Base-by-base conservation (phyloP, 2,888 invertebrate genomes). In the Chloromyia formosa region DNA sequence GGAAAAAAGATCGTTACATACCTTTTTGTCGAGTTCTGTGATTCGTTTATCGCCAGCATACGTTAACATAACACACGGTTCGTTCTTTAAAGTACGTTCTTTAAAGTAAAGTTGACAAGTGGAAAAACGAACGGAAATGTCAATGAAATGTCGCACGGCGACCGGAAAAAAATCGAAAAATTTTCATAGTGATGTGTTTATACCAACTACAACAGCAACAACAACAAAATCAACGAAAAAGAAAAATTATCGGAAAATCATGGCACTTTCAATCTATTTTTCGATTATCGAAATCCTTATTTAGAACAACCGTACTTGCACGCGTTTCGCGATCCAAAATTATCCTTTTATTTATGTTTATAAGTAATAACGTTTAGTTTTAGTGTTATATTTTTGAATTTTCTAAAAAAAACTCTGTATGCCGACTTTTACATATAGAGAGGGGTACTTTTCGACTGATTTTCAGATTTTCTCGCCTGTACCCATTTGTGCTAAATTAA, bases 291-390 rank as follows among this genome's bases (percentile, higher is more conserved):
- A 18, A 35, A 54, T 75, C 73, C 69, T 74, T 45, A 61, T 76
- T 75, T 75, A 73, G 58, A 71, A 53, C 49, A 49, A 35, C 27
- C 27, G 27, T 4, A 35, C 27, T 35, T 35, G 27, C 49, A 49
- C 49, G 16, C 49, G 49, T 49, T 49, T n/a, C 49, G 20, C 66
- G 16, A 20, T 76, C 75, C 75, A 76, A 76, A 76, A 76, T 75
- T 75, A 75, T 75, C 76, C 76, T 76, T 74, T 73, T 73, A 76
- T 74, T 76, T 76, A 76, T 76, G 75, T 75, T 76, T 76, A 76
- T 76, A 76, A 76, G 74, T 76, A 61, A 74, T 68, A 74, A 76
- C 74, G 69, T 61, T 73, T 74, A 66, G 72, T 72, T 68, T 76
- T 49, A 72, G 76, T 75, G 74, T 73, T 75, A 68, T 76, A 76